Conservation (phyloP, 2,888 invertebrate species). For the Lochmaea capreae region DNA sequence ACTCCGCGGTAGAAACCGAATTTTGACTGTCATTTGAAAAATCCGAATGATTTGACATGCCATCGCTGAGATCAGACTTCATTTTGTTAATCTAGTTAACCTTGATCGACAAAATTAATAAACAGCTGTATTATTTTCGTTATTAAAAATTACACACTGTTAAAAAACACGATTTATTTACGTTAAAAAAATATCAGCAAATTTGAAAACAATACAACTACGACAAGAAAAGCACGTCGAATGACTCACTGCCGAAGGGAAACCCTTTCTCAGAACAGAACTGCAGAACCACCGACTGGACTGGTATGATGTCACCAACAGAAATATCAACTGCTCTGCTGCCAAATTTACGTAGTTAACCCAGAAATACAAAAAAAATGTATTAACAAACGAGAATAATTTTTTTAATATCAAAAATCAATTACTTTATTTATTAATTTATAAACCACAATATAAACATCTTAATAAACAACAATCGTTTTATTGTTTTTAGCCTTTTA, state of each 20-base stretch:
- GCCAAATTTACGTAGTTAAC: constrained; percentile 22
- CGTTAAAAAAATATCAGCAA: constrained; percentile 31
- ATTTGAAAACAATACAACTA: constrained; percentile 24
- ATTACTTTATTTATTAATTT: no score
- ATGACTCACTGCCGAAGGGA: constrained; percentile 62
- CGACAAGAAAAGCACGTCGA: constrained; percentile 54
- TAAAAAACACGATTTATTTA: constrained; percentile 11
- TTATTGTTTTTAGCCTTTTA: not conserved
- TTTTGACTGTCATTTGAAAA: constrained; percentile 65
- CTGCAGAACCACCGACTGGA: constrained; percentile 63
- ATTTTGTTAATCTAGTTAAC: constrained; percentile 54
- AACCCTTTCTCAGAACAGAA: constrained; percentile 65
- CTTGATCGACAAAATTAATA: constrained; percentile 49
- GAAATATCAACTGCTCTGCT: constrained; percentile 60
- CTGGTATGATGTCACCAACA: constrained; percentile 63
- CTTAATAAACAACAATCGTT: no score
- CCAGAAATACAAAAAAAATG: no score
- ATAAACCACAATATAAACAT: no score
- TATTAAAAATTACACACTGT: constrained; percentile 34
- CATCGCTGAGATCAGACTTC: constrained; percentile 64
- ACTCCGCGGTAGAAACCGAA: constrained; percentile 62
- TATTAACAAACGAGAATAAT: no score
- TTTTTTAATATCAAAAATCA: no score
- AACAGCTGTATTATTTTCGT: constrained; percentile 46
- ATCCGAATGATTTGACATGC: constrained; percentile 64